phyloP scores from a whole-genome alignment of 1,140 invertebrate genomes.

The Luehdorfia chinensis region DNA sequence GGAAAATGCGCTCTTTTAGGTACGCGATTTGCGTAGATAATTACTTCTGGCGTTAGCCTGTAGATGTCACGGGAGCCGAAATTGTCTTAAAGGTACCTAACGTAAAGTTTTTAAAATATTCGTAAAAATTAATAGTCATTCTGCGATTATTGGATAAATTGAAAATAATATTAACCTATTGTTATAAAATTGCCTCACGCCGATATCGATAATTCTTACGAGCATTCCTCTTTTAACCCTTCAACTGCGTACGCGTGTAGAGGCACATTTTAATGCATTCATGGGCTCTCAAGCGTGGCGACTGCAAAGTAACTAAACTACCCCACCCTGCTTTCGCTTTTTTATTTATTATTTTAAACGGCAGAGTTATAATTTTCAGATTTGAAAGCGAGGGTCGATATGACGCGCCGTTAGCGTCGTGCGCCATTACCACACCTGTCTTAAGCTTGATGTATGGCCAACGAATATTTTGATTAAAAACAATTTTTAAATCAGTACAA shows the following conservation, averaged over 20 bases:
- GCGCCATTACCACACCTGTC: neutral
- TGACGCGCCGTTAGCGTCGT: constrained; percentile 24
- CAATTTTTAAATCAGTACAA: neutral
- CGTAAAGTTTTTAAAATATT: no score
- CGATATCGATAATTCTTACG: no score
- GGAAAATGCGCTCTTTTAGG: no score
- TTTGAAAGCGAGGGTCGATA: constrained; percentile 29
- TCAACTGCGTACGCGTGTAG: constrained; percentile 40
- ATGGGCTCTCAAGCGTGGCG: constrained; percentile 68
- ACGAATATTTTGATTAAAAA: neutral
- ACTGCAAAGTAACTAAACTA: constrained; percentile 68
- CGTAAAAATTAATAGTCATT: no score
- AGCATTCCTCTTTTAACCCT: no score
- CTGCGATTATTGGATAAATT: no score
- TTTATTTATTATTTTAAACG: constrained; percentile 73
- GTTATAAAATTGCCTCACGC: no score
- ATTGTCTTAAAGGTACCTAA: no score
- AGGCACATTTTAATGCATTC: constrained; percentile 66
- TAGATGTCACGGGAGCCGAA: no score
- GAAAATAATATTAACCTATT: no score
- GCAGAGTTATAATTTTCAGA: constrained; percentile 55
- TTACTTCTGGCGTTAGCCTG: no score
- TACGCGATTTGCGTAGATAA: no score
- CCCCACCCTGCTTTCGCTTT: constrained; percentile 33
- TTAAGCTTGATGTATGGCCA: neutral